Base-by-base conservation (phyloP, 2,888 invertebrate genomes). In the Orchestes rusci region DNA sequence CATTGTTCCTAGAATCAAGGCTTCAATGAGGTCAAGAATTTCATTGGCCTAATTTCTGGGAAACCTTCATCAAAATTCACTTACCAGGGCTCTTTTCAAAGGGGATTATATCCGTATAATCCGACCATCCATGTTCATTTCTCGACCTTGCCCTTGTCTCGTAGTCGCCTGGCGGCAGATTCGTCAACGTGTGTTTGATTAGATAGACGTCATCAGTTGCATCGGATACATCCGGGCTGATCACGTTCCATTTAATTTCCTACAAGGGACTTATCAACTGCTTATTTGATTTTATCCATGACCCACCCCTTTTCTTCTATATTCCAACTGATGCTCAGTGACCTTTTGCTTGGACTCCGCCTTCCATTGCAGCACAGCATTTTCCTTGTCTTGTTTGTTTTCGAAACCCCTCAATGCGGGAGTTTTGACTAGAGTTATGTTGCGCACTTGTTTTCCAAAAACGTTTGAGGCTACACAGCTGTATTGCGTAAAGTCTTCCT, bases 121-220 rank as follows among this genome's bases (percentile, higher is more conserved):
- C 63, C 2, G 71, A 71, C 71, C 71, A 71, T 2, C 73, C 73
- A 49, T 70, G 67, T 2, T 53, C 46, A 54, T 73, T 74, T 48
- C 59, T 56, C 1, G 73, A 68, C 37, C 66, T 57, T 2, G 70
- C 54, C 30, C 63, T 63, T 2, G 67, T 69, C 49, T 72, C 70
- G 53, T 73, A 74, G 10, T 63, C 61, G 12, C 69, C 70, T 17
- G 65, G 61, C 16, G 58, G 63, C 39, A 72, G 57, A 45, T 63
- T 62, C 38, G 57, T 58, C 15, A 73, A 54, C 1, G 62, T 62
- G 48, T 71, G 63, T 33, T 64, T 64, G 8, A 71, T 63, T 0
- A 60, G 58, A 56, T 70, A 71, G 3, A 65, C 52, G 43, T 63
- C 62, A 12, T 63, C 60, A 3, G 59, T 57, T 10, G 27, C 39